A percentile compares a stretch with the other conserved stretches of the same genome.
phyloP scores from a whole-genome alignment of 2,888 invertebrate genomes.

The Microplitis manilae region DNA sequence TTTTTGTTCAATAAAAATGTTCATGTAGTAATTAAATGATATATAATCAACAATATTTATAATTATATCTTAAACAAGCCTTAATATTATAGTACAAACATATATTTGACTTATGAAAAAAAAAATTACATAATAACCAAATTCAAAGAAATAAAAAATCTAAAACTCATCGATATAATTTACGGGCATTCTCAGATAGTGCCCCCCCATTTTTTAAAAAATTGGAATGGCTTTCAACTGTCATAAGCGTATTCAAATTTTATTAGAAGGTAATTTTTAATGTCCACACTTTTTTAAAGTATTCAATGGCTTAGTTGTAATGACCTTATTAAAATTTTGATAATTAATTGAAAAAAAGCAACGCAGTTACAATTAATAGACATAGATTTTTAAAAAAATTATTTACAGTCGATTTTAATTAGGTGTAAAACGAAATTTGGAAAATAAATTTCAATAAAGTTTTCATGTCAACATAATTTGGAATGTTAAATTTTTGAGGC shows the following conservation, averaged over 20 bases:
- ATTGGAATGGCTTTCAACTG: too few relatives aligned
- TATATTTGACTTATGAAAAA: background rate
- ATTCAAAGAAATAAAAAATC: constrained; percentile 23
- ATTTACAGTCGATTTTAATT: background rate
- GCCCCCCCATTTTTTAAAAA: too few relatives aligned
- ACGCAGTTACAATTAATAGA: background rate
- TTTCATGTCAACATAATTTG: too few relatives aligned
- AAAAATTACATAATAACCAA: constrained; percentile 18
- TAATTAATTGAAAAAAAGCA: background rate
- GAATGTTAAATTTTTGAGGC: too few relatives aligned
- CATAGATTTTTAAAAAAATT: background rate
- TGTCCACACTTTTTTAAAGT: too few relatives aligned
- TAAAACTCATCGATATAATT: background rate
- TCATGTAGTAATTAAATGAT: background rate
- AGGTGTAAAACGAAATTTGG: background rate
- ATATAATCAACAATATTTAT: background rate
- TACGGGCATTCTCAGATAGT: too few relatives aligned
- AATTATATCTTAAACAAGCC: background rate
- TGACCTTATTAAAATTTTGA: background rate
- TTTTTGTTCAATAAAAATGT: background rate
- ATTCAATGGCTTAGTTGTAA: background rate
- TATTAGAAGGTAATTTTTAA: too few relatives aligned
- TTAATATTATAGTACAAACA: background rate
- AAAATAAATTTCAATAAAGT: background rate
- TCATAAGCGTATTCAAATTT: too few relatives aligned